Base-by-base conservation (phyloP, 2,888 invertebrate genomes). In the Trissolcus brochymenae region DNA sequence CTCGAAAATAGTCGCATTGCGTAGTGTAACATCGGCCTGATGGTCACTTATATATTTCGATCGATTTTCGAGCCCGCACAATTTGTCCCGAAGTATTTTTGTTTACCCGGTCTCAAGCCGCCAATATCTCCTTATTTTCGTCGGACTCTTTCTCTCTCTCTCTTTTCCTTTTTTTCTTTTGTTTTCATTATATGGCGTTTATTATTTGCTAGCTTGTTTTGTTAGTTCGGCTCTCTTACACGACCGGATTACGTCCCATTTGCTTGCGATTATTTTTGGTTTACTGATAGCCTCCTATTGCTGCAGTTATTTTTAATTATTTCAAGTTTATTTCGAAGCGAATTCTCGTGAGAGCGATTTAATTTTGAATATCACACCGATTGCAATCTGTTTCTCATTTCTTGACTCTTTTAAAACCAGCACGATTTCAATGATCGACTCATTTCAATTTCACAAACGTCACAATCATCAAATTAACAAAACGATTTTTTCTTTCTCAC, bases 1-100 rank as follows among this genome's bases (percentile, higher is more conserved):
- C 68, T 67, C 67, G 64, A 75, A 75, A 75, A 75, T 75, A 75
- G 75, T 74, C 62, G 53, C 57, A 21, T 66, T 60, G 65, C 73
- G 60, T 50, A 61, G 56, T 25, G 19, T 50, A 62, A 56, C 41
- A 51, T 17, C 71, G 6, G 62, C 46, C 68, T 17, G 25, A 25
- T 25, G 46, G 29, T 49, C 35, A 56, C 56, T 56, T 43, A 60
- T 43, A 16, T 29, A 59, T 54, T 56, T 62, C 49, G 17, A 70
- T 66, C 57, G 50, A n/a, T 54, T 66, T 50, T 50, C 46, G 50
- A 41, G 41, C 13, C 14, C 50, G 40, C 40, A 1, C 46, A 46
- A 46, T 46, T n/a, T 46, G 46, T 46, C 16, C 46, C 51, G 14
- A 51, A 51, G 11, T 51, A 51, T 46, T 46, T 16, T 16, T 46